Evolutionary conservation across 2,797 vertebrate genomes (phyloP), one percentile per base, ranked within the genome.

Genomic region (Aeoliscus strigatus): DNA sequence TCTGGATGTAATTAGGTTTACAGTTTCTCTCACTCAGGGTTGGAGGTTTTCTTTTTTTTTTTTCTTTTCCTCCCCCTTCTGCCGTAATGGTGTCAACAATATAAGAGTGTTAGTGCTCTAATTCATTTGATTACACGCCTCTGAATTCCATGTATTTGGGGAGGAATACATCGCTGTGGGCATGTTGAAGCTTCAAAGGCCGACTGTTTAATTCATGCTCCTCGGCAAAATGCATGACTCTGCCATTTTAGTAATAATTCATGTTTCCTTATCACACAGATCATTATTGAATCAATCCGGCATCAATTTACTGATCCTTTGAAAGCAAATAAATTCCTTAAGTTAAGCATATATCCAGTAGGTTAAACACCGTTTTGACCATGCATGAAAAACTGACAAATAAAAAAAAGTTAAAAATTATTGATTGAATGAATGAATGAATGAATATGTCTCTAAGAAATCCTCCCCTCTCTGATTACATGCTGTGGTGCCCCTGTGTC

Each of bases 241-340:
- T 32, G 26, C 14, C 25, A 14, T 16, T 49, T 60, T 21, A n/a
- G n/a, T n/a, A 53, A 69, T 60, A 45, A 63, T 54, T 51, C 46
- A 53, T 51, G 33, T 8, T 26, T 9, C 30, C 39, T 14, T 58
- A 24, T 46, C 51, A 14, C 18, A 28, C 18, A n/a, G 9, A 24
- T 50, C 27, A 23, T 29, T n/a, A 26, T 33, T 13, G 25, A 42
- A 12, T 30, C 39, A 47, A 31, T 39, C 13, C 6, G 15, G 28
- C 21, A 25, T 11, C 27, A 26, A 5, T 12, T 18, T 17, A 14
- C 13, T 28, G 29, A 12, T 28, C 14, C 3, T 14, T 35, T 16
- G 9, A 35, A 32, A 15, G 15, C 8, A 34, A 51, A 55, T 26
- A 16, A 1, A 38, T 14, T 7, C 2, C 2, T 45, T n/a, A 2